Base-by-base conservation (phyloP, 2,113 vertebrate species). In the Passer montanus region DNA sequence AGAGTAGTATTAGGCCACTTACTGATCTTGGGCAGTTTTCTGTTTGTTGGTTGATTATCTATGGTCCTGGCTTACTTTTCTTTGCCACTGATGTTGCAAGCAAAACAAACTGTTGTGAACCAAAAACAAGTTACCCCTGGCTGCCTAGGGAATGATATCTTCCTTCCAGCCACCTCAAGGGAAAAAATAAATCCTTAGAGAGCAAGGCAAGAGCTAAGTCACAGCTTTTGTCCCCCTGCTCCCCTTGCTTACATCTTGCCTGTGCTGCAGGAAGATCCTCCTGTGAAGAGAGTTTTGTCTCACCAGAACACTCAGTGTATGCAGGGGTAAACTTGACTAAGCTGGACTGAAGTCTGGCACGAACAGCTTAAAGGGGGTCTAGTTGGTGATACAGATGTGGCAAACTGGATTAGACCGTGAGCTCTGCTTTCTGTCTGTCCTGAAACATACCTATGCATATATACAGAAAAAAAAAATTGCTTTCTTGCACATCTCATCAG, bases 381-480 rank as follows among this genome's bases (percentile, higher is more conserved):
- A 6, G 16, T 2, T 83, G 22, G 9, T 75, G 39, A 58, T 44
- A 21, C 1, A 2, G 68, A n/a, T 46, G n/a, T n/a, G 19, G n/a
- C 37, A 60, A 60, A 41, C 15, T n/a, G 41, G 37, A 30, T 55
- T 24, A 11, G 2, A 74, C 39, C 21, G 31, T 1, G 9, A 84
- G 10, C 26, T 69, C 39, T 86, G 11, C 12, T n/a, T 62, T 58
- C 10, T 31, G 0, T 37, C 10, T 56, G 9, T 55, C 23, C 20
- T 37, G 31, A 31, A 56, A n/a, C 1, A 5, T 5, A 35, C 8
- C 19, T 23, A 7, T 0, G 0, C 10, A 3, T 10, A 26, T 21
- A 33, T 22, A 20, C 4, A 2, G 6, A 28, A 16, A 37, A 24
- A 7, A 22, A 30, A 9, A 41, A 15, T 30, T 82, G 5, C 19